Percentiles rank a stretch among this genome's conserved stretches.
Conservation (phyloP, 1,140 invertebrate species). For the Drosophila dunni region DNA sequence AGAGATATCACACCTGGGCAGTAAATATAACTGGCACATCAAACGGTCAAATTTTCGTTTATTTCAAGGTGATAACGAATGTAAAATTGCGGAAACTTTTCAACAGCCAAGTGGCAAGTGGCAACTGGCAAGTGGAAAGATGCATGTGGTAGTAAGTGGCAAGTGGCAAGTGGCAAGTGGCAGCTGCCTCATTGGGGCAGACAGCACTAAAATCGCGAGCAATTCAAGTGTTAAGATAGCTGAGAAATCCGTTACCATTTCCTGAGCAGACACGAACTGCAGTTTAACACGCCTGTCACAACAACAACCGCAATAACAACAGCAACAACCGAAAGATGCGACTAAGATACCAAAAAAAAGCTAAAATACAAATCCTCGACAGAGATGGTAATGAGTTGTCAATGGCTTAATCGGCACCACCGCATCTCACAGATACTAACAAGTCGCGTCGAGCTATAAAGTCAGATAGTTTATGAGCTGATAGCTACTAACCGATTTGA, state of each 20-base stretch:
- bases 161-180: conserved; percentile 41
- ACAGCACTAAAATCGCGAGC: conserved; percentile 28
- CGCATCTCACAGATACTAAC: conserved; percentile 31
- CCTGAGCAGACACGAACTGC: conserved; percentile 53
- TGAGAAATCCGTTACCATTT: conserved; percentile 63
- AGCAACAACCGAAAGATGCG: conserved; percentile 22
- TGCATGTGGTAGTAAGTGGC: conserved; percentile 53
- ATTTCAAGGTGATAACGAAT: conserved; percentile 73
- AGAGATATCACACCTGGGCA: conserved; percentile 62
- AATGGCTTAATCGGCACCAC: conserved; percentile 57
- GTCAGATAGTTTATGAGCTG: conserved; percentile 56
- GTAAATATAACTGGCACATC: conserved; percentile 63
- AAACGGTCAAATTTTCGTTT: conserved; percentile 45
- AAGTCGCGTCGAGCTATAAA: conserved; percentile 29
- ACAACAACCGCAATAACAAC: conserved; percentile 31
- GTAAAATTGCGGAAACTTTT: conserved; percentile 73
- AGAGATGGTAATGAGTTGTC: conserved; percentile 47
- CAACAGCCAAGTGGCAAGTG: conserved; percentile 48
- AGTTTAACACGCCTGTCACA: conserved; percentile 59
- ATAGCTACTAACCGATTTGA: conserved; percentile 75
- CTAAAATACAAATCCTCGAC: conserved; percentile 3
- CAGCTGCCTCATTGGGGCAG: conserved; percentile 32
- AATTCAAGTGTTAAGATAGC: conserved; percentile 42
- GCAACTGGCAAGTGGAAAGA: conserved; percentile 43
- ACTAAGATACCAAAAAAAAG: background rate